Evolutionary conservation across 1,140 invertebrate genomes (phyloP).

Genomic region (Micrasema minimum): DNA sequence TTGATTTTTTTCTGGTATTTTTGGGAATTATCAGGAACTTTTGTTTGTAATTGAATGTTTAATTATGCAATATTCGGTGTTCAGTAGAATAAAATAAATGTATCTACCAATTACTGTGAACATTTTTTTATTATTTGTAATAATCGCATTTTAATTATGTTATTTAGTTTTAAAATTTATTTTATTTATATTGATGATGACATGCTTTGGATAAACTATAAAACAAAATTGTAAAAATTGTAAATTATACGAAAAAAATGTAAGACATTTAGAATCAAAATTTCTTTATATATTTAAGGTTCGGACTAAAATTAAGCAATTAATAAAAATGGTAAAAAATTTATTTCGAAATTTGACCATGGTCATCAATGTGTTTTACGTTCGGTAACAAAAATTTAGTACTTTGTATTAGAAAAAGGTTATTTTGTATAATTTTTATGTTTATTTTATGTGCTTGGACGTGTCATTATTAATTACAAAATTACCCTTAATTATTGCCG

Average conservation of each 20-base stretch:
- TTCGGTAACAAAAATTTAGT: slow-evolving; percentile 26
- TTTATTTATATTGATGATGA: slow-evolving; percentile 37
- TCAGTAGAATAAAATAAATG: slow-evolving; percentile 37
- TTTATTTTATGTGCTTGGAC: slow-evolving; percentile 48
- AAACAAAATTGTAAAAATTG: slow-evolving; percentile 16
- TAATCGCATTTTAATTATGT: slow-evolving; percentile 36
- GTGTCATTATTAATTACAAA: slow-evolving; percentile 51
- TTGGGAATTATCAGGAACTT: too few relatives aligned
- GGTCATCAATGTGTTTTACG: slow-evolving; percentile 24
- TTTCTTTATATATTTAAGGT: too few relatives aligned
- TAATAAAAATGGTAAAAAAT: too few relatives aligned
- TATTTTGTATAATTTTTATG: slow-evolving; percentile 49
- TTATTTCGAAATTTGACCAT: neutral
- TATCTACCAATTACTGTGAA: slow-evolving; percentile 17
- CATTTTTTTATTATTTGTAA: slow-evolving; percentile 11
- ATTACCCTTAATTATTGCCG: slow-evolving; percentile 51
- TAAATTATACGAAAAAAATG: neutral
- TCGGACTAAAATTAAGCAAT: too few relatives aligned
- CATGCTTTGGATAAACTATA: neutral
- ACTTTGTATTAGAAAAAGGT: slow-evolving; percentile 39
- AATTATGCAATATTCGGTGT: slow-evolving; percentile 50
- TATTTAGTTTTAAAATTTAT: slow-evolving; percentile 33
- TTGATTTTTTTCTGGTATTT: neutral
- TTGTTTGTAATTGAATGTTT: slow-evolving; percentile 34
- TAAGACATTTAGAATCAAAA: neutral